Base-by-base conservation (phyloP, 2,113 vertebrate species). In the Astur gentilis region DNA sequence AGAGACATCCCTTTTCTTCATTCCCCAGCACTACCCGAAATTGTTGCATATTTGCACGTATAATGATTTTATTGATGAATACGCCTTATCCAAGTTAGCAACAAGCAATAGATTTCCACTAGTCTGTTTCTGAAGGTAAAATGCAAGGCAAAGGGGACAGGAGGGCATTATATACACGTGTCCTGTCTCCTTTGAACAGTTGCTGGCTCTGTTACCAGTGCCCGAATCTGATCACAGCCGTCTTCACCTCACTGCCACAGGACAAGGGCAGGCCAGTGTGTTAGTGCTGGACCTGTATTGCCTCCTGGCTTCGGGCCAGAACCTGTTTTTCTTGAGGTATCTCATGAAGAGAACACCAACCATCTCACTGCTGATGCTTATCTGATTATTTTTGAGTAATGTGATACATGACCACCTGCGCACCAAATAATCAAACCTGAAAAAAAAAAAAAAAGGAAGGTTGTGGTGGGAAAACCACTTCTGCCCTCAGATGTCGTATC, bases 261-360 rank as follows among this genome's bases (percentile, higher is more conserved):
- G 42, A 94, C 92, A 91, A 85, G 83, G 73, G 66, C 42, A 82
- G 75, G 61, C 50, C 72, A 50, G 5, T 73, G 47, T 67, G 50
- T 45, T 45, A 47, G 31, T 36, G 47, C 83, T 45, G 83, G 57
- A 31, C 57, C 44, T 3, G 1, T 40, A 47, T 13, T 3, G 1
- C 34, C 8, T 69, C 57, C 70, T 76, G 93, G 91, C 83, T 65
- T 49, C 57, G 38, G 44, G 72, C 81, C 93, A 82, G 58, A 84
- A 44, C 1, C 29, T 54, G 13, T 54, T 87, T 64, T 72, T 72
- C 65, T 44, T 65, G 45, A 87, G 81, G 72, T 79, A 54, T 54
- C 31, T 44, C 31, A 18, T 29, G 11, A 76, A 58, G 57, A 64
- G 54, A 83, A 70, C 58, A 27, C 18, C 40, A 76, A 2, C 52